A percentile compares a stretch with the other conserved stretches of the same genome.
These are phyloP conservation scores for Altica lythri DNA, from an alignment of 2,888 invertebrate genomes.

Conservation along the genomic window DNA sequence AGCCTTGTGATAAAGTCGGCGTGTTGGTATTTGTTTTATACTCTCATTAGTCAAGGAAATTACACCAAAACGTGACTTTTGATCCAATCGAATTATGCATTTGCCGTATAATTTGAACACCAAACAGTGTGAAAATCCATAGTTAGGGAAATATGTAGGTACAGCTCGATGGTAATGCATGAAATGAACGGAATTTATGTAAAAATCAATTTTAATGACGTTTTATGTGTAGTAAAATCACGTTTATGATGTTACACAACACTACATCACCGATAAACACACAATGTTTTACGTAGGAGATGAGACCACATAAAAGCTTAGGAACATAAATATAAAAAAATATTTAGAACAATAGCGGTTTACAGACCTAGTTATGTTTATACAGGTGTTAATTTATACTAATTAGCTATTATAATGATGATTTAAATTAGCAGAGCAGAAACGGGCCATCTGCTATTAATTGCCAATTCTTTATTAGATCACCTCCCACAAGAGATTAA, in stretches of 20 bases:
- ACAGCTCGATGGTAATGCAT: background rate
- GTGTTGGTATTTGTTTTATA: conserved; percentile 17
- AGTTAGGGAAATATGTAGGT: conserved; percentile 8
- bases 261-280: background rate
- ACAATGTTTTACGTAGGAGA: too few relatives aligned
- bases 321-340: too few relatives aligned
- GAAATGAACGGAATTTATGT: background rate
- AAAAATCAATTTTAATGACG: background rate
- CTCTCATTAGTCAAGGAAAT: conserved; percentile 16
- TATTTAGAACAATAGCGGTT: too few relatives aligned
- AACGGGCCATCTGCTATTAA: too few relatives aligned
- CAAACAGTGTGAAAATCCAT: conserved; percentile 16
- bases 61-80: conserved; percentile 18
- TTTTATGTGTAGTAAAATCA: background rate
- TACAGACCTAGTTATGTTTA: too few relatives aligned
- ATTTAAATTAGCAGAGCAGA: too few relatives aligned
- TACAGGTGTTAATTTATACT: too few relatives aligned
- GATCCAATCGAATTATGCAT: conserved; percentile 19
- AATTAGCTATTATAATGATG: too few relatives aligned
- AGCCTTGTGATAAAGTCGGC: conserved; percentile 15
- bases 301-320: too few relatives aligned
- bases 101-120: conserved; percentile 16
- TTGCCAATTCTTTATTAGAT: too few relatives aligned
- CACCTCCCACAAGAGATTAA: too few relatives aligned
- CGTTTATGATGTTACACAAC: background rate